phyloP scores from a whole-genome alignment of 2,888 invertebrate species.

The Agrotis puta region DNA sequence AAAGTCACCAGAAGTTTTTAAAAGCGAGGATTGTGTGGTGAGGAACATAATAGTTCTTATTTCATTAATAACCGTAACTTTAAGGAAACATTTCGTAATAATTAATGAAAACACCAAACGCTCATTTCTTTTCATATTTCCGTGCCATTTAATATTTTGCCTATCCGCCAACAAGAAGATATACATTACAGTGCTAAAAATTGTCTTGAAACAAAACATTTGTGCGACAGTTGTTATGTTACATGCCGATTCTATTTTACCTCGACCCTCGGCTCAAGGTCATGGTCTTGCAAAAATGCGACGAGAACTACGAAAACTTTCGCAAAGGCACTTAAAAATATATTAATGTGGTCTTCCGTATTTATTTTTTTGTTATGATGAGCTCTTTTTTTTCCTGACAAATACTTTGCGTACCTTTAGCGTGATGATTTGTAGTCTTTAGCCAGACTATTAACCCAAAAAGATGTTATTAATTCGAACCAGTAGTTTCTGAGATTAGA shows the following conservation, averaged over 20 bases:
- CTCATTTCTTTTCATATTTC: neutral
- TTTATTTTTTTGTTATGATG: neutral
- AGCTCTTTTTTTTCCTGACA: too few relatives aligned
- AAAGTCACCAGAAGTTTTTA: too few relatives aligned
- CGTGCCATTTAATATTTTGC: neutral
- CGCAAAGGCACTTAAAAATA: slow-evolving; percentile 1
- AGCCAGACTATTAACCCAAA: too few relatives aligned
- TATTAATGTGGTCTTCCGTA: slow-evolving; percentile 6
- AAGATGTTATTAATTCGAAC: too few relatives aligned
- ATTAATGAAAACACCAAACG: neutral
- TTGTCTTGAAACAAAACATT: slow-evolving; percentile 24
- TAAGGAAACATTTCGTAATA: too few relatives aligned
- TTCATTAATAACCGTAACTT: too few relatives aligned
- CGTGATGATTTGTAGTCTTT: too few relatives aligned
- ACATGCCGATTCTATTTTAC: slow-evolving; percentile 52
- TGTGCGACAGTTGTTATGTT: slow-evolving; percentile 43
- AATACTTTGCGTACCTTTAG: too few relatives aligned
- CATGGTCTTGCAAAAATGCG: slow-evolving; percentile 35
- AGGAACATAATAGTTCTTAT: too few relatives aligned
- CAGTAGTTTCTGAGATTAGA: too few relatives aligned
- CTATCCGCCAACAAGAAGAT: neutral
- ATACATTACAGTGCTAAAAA: slow-evolving; percentile 24
- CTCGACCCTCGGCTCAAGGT: slow-evolving; percentile 45
- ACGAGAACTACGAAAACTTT: slow-evolving; percentile 16
- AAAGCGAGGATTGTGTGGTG: too few relatives aligned